Base-by-base conservation (phyloP, 2,888 invertebrate genomes). In the Ischnura elegans region DNA sequence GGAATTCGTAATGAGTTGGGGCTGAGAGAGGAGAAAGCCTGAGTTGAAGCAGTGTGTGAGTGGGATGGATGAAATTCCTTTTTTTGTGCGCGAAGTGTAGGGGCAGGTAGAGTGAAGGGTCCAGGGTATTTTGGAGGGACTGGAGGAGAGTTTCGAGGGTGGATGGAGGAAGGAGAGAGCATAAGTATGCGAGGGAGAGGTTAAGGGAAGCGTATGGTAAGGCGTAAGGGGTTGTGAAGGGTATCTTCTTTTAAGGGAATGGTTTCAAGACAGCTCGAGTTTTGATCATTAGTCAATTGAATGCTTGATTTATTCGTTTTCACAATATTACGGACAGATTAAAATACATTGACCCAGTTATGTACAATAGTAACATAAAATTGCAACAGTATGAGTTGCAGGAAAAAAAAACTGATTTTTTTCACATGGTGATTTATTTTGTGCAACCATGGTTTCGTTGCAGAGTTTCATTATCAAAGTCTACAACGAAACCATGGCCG, bases 1-100 rank as follows among this genome's bases (percentile, higher is more conserved):
- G 86, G 86, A 86, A 86, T 86, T 86, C 86, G 86, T 86, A 86
- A 86, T 86, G 86, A 86, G 86, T 46, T 86, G 43, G 43, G 86
- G 86, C 43, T 45, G 46, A 76, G 76, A 76, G 16, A 76, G 86
- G 46, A 76, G 76, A 76, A 36, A 76, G 76, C 76, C n/a, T 29
- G 13, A 36, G 21, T 76, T 76, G 2, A 36, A n/a, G 19, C 5
- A 36, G 25, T 10, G 76, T 29, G 2, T 29, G 76, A 36, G 76
- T 8, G 1, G 61, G n/a, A n/a, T 61, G 61, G 51, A n/a, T 13
- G 61, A n/a, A 61, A 61, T 76, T 36, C 76, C 36, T 36, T 76
- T 76, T 76, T 76, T 76, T 76, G 76, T 36, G 36, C 76, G 76
- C n/a, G n/a, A 61, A 51, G n/a, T 8, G 51, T n/a, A 51, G 51